phyloP scores from a whole-genome alignment of 2,797 vertebrate species.

The Pseudochirops cupreus region DNA sequence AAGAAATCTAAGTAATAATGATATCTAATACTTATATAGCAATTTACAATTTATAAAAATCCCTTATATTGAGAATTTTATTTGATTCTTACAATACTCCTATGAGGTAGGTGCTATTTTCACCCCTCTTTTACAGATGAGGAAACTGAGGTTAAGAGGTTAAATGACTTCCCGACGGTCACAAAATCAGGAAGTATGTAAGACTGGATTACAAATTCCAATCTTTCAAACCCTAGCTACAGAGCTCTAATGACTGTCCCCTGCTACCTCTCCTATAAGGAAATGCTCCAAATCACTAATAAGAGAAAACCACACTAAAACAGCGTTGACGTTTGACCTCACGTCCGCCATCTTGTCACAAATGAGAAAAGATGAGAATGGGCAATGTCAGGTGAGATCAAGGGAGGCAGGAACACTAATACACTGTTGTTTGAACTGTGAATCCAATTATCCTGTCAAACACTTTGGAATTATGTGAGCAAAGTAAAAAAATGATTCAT shows the following conservation, averaged over 20 bases:
- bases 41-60: not conserved
- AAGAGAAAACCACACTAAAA: not conserved
- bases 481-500: not conserved
- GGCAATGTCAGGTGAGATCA: not conserved
- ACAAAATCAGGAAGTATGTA: not conserved
- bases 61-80: not conserved
- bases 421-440: not conserved
- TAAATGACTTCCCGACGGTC: not conserved
- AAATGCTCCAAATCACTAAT: not conserved
- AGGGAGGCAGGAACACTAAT: not conserved
- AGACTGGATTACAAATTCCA: not conserved
- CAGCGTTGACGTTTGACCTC: not conserved
- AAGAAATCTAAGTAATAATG: not conserved
- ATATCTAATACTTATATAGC: not conserved
- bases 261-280: not conserved
- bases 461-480: not conserved
- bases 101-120: not conserved
- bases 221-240: not conserved
- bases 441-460: not conserved
- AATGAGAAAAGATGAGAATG: not conserved
- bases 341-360: not conserved
- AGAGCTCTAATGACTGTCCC: not conserved
- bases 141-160: not conserved
- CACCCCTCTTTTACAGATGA: not conserved
- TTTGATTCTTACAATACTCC: not conserved